A percentile compares a stretch with the other conserved stretches of the same genome.
These are phyloP conservation scores for Eleginops maclovinus DNA, from an alignment of 2,113 vertebrate genomes.

Conservation along the genomic window DNA sequence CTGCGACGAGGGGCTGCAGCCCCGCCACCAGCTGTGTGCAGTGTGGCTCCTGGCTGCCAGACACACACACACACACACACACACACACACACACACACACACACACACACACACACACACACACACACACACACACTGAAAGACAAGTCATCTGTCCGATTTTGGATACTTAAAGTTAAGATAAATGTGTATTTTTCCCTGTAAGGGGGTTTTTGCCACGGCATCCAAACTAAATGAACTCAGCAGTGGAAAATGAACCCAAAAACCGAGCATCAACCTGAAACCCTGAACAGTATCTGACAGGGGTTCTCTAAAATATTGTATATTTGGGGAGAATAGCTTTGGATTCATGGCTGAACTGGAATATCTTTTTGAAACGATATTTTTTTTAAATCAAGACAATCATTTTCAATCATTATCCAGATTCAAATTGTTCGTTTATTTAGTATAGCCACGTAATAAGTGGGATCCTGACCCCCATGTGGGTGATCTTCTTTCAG, in stretches of 20 bases:
- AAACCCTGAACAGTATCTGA: conserved; percentile 38
- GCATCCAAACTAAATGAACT: conserved; percentile 39
- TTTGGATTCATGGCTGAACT: too few relatives aligned
- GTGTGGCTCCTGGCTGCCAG: conserved; percentile 46
- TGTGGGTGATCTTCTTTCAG: too few relatives aligned
- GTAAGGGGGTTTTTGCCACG: neutral
- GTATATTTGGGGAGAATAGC: too few relatives aligned
- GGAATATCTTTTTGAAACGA: too few relatives aligned
- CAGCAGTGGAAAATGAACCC: conserved; percentile 3
- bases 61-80: conserved; percentile 27
- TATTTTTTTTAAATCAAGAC: too few relatives aligned
- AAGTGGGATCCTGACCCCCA: too few relatives aligned
- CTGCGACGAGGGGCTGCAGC: conserved; percentile 51
- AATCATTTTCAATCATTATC: too few relatives aligned
- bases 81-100: conserved; percentile 25
- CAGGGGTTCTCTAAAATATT: conserved; percentile 18
- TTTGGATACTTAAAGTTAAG: conserved; percentile 44
- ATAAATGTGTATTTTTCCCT: conserved; percentile 35
- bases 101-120: conserved; percentile 37
- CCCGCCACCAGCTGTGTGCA: conserved; percentile 59
- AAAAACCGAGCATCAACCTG: conserved; percentile 31
- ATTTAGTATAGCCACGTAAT: too few relatives aligned
- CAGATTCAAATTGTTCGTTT: too few relatives aligned
- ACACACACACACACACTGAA: conserved; percentile 13
- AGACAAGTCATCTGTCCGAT: conserved; percentile 28